Evolutionary conservation across 2,113 vertebrate genomes (phyloP).

Genomic region (Menidia beryllina): DNA sequence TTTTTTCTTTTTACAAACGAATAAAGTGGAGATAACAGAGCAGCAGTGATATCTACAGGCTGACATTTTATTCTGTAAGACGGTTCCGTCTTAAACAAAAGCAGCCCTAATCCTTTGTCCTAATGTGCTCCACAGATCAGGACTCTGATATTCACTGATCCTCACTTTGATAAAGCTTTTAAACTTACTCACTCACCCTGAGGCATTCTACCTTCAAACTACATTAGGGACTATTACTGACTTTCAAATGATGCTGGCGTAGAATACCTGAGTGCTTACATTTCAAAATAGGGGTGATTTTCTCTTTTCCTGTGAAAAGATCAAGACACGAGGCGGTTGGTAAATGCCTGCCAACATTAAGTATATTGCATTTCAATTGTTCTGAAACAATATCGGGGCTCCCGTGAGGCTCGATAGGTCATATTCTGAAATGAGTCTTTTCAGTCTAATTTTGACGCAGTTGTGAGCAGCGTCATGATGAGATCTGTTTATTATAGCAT

Average conservation of each 20-base stretch:
- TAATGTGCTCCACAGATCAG: constrained; percentile 22
- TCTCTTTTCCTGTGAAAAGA: constrained; percentile 28
- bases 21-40: constrained; percentile 5
- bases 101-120: constrained; percentile 3
- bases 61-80: constrained; percentile 17
- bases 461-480: neutral
- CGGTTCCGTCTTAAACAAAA: constrained; percentile 31
- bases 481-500: neutral
- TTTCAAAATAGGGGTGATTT: constrained; percentile 42
- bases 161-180: constrained; percentile 54
- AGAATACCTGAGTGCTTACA: constrained; percentile 13
- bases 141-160: constrained; percentile 37
- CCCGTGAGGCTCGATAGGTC: neutral
- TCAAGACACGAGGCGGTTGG: constrained; percentile 22
- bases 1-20: too few species aligned
- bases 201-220: constrained; percentile 59
- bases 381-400: constrained; percentile 2
- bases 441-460: constrained; percentile 1
- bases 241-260: constrained; percentile 56
- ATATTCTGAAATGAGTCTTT: constrained; percentile 12
- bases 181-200: constrained; percentile 50
- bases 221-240: constrained; percentile 46
- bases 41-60: neutral
- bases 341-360: constrained; percentile 32
- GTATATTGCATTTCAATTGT: constrained; percentile 38